These are phyloP conservation scores for Drosophila orosa DNA, from an alignment of 1,140 invertebrate genomes.

Conservation along the genomic window DNA sequence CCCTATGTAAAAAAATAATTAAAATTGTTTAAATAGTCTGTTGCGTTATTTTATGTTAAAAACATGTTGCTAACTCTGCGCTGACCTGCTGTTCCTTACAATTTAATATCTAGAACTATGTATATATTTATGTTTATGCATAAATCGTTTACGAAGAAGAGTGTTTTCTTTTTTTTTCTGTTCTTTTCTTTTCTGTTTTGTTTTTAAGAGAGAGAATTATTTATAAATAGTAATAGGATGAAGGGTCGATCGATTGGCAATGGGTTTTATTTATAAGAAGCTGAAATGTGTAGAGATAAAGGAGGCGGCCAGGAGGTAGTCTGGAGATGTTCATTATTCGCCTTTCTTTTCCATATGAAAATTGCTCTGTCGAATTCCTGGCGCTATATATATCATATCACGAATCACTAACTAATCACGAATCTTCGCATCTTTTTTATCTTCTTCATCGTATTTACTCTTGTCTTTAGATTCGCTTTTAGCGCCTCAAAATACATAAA, in stretches of 20 bases:
- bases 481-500: constrained; percentile 11
- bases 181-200: too few species aligned
- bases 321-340: neutral
- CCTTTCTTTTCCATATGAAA: too few species aligned
- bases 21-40: constrained; percentile 20
- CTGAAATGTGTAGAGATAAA: neutral
- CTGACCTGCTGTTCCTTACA: constrained; percentile 3
- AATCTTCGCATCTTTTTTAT: neutral
- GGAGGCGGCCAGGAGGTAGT: neutral
- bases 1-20: constrained; percentile 6
- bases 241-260: constrained; percentile 20
- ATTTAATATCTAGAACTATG: neutral
- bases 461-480: constrained; percentile 10
- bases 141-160: constrained; percentile 32
- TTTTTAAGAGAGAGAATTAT: constrained; percentile 26
- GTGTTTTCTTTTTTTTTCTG: neutral
- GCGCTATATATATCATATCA: constrained; percentile 12
- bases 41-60: constrained; percentile 9
- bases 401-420: constrained; percentile 7
- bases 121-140: constrained; percentile 13
- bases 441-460: too few species aligned
- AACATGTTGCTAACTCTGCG: constrained; percentile 22
- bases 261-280: constrained; percentile 6
- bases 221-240: constrained; percentile 19
- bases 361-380: neutral